These are phyloP conservation scores for Lagodon rhomboides DNA, from an alignment of 2,797 vertebrate species.

Conservation along the genomic window DNA sequence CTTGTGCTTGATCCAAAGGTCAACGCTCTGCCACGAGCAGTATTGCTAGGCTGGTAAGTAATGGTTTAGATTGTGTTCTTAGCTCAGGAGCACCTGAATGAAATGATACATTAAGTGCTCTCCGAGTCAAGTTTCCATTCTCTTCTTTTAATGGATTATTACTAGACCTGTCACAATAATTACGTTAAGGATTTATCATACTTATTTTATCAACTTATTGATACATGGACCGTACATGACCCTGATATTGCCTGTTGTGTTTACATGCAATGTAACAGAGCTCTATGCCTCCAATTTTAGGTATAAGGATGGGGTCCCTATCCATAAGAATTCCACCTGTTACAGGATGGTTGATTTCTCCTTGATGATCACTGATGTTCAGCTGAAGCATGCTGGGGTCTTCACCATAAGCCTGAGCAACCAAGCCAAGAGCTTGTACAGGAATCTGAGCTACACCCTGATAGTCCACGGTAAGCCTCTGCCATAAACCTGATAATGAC, in stretches of 20 bases:
- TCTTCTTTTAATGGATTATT: not conserved
- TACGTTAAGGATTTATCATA: too few relatives aligned
- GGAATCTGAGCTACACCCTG: slow-evolving; percentile 89
- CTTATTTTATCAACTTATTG: too few relatives aligned
- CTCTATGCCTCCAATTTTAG: slow-evolving; percentile 70
- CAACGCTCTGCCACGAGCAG: slow-evolving; percentile 86
- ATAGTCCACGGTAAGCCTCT: slow-evolving; percentile 86
- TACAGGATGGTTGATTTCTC: slow-evolving; percentile 80
- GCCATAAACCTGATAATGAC: slow-evolving; percentile 38
- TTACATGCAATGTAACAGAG: too few relatives aligned
- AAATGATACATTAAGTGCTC: too few relatives aligned
- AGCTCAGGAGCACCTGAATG: too few relatives aligned
- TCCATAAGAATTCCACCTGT: slow-evolving; percentile 86
- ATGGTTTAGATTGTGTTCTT: not conserved
- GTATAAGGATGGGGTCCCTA: slow-evolving; percentile 89
- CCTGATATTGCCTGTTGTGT: too few relatives aligned
- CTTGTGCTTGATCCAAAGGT: slow-evolving; percentile 86
- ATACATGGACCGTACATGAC: too few relatives aligned
- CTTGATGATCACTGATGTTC: slow-evolving; percentile 86
- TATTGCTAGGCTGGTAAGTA: slow-evolving; percentile 85
- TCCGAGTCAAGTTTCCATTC: not conserved
- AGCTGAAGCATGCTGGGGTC: slow-evolving; percentile 86
- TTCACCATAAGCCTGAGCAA: slow-evolving; percentile 89
- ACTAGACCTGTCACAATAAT: too few relatives aligned
- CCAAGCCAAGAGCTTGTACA: slow-evolving; percentile 78